These are phyloP conservation scores for Diplodus puntazzo DNA, from an alignment of 2,797 vertebrate species.

Conservation along the genomic window DNA sequence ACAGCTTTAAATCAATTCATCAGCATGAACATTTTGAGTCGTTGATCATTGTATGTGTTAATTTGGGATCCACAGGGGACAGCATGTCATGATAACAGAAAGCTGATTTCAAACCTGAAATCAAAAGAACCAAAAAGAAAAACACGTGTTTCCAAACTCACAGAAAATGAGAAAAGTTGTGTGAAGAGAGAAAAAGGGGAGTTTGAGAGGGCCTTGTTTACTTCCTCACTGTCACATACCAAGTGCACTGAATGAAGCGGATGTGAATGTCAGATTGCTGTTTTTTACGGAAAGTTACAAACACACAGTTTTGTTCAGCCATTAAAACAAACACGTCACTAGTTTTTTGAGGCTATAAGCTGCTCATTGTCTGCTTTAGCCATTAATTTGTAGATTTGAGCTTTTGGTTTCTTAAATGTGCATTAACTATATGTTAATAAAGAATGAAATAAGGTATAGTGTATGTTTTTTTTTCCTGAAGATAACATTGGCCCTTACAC, in stretches of 20 bases:
- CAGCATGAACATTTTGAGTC: neutral
- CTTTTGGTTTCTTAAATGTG: neutral
- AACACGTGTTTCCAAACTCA: no score
- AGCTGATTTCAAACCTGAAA: no score
- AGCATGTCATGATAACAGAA: no score
- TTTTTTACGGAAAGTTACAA: neutral
- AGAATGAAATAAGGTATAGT: neutral
- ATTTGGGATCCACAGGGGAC: no score
- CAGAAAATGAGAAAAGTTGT: neutral
- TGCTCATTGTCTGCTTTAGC: slow-evolving; percentile 1
- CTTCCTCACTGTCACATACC: neutral
- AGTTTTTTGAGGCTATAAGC: neutral
- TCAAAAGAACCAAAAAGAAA: neutral
- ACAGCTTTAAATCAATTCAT: neutral
- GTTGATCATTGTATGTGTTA: no score
- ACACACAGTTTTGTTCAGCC: neutral
- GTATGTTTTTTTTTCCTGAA: slow-evolving; percentile 6
- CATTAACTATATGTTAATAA: neutral
- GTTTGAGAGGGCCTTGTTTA: neutral
- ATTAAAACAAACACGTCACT: no score
- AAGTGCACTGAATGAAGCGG: neutral
- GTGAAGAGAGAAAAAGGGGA: neutral
- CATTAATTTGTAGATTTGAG: neutral
- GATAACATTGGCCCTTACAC: slow-evolving; percentile 24
- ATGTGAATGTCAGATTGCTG: no score